phyloP scores from a whole-genome alignment of 1,140 invertebrate species.

The Zaprionus africanus region DNA sequence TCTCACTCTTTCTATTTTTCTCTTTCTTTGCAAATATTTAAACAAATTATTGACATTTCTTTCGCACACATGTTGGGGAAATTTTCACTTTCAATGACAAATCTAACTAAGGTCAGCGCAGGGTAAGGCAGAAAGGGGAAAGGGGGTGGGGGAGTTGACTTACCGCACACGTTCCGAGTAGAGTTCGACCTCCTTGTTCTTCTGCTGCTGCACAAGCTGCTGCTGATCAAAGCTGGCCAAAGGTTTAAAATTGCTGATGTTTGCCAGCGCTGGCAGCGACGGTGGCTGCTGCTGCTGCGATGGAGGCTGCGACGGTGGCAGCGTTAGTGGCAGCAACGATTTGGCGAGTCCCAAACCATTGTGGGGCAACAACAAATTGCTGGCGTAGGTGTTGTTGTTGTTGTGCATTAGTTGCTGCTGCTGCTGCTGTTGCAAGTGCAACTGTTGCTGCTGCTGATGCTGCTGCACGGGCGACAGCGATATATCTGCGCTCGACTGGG shows the following conservation, averaged over 20 bases:
- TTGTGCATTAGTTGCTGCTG: slow-evolving; percentile 22
- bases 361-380: slow-evolving; percentile 45
- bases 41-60: slow-evolving; percentile 50
- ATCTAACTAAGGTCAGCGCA: slow-evolving; percentile 4
- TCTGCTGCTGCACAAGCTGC: slow-evolving; percentile 77
- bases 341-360: slow-evolving; percentile 60
- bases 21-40: slow-evolving; percentile 48
- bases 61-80: slow-evolving; percentile 60
- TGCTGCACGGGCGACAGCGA: slow-evolving; percentile 89
- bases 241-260: slow-evolving; percentile 72
- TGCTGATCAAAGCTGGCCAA: slow-evolving; percentile 87
- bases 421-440: slow-evolving; percentile 54
- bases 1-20: slow-evolving; percentile 5
- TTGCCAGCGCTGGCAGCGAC: slow-evolving; percentile 62
- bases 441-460: slow-evolving; percentile 84
- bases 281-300: slow-evolving; percentile 29
- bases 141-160: slow-evolving; percentile 74
- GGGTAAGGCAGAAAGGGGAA: background rate
- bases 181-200: slow-evolving; percentile 89
- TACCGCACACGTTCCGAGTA: slow-evolving; percentile 92
- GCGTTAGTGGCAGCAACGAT: slow-evolving; percentile 49
- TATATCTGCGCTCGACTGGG: slow-evolving; percentile 89
- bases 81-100: slow-evolving; percentile 46
- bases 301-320: slow-evolving; percentile 18
- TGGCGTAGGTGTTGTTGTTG: slow-evolving; percentile 37